Base-by-base conservation (phyloP, 2,113 vertebrate genomes). In the Triplophysa tibetana region DNA sequence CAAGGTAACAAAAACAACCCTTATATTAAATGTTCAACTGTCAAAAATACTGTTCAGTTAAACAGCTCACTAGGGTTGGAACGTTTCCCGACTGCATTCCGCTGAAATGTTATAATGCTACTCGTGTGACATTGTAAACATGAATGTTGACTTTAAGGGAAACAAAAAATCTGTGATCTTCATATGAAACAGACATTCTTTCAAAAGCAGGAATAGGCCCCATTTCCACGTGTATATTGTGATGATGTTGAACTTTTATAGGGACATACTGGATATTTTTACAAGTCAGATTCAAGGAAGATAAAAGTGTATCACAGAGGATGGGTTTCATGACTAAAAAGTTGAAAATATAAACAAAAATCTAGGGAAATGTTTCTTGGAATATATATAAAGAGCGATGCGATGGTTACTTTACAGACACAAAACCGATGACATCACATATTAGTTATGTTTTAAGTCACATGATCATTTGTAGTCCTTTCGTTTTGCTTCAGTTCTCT, bases 341-440 rank as follows among this genome's bases (percentile, higher is more conserved):
- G 1, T 11, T 4, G 56, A 56, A 29, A 14, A 54, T 26, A 70
- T 56, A n/a, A 54, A 54, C 26, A 70, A 29, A 52, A 70, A n/a
- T 11, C 19, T 56, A 11, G 3, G 43, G 12, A 68, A 24, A 50
- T 52, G 14, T 69, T 17, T 70, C 50, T 50, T 50, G 48, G 14
- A 52, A 52, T 70, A 70, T 54, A 33, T 33, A 54, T 72, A 19
- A 38, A 19, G 33, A 38, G 29, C 19, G 38, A 38, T 54, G 33
- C 21, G 10, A 56, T 56, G 69, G 69, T 56, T 58, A 58, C 52
- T 72, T 72, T 52, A 58, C 50, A 58, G 19, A 16, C 52, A 72
- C 50, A 54, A 17, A 72, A 3, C 69, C 69, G 61, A 61, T 60
- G 54, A 24, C 33, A 23, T 41, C 60, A 73, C 19, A 23, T 17